Conservation (phyloP, 2,888 invertebrate species). For the Dromius quadrimaculatus region DNA sequence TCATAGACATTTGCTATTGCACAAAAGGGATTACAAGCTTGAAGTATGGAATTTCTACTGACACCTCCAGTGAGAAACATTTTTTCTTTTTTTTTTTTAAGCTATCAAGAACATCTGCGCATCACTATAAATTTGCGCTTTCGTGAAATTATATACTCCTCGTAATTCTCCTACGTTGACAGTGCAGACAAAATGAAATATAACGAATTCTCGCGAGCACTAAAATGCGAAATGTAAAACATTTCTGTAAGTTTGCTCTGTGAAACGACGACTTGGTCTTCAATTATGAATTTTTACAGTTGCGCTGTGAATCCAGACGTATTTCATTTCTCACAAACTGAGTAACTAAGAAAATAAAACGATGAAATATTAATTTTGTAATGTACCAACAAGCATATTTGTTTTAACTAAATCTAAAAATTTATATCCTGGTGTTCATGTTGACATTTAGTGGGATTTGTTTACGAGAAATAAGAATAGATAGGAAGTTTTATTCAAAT, state of each 20-base stretch:
- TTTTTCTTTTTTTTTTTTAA: too few relatives aligned
- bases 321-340: conserved; percentile 12
- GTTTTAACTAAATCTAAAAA: conserved; percentile 17
- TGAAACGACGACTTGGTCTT: conserved; percentile 5
- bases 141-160: conserved; percentile 1
- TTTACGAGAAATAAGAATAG: neutral
- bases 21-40: too few relatives aligned
- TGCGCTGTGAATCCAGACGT: conserved; percentile 7
- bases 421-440: conserved; percentile 6
- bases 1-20: too few relatives aligned
- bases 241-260: neutral
- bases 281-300: conserved; percentile 24
- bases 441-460: neutral
- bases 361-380: conserved; percentile 23
- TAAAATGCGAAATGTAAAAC: conserved; percentile 11
- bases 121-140: neutral
- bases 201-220: neutral
- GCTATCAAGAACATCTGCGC: neutral
- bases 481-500: conserved; percentile 13
- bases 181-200: neutral
- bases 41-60: too few relatives aligned
- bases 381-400: conserved; percentile 16
- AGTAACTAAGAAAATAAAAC: conserved; percentile 11
- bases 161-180: conserved; percentile 2
- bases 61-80: too few relatives aligned